Conservation (phyloP, 2,113 vertebrate genomes). For the Alouatta palliata region DNA sequence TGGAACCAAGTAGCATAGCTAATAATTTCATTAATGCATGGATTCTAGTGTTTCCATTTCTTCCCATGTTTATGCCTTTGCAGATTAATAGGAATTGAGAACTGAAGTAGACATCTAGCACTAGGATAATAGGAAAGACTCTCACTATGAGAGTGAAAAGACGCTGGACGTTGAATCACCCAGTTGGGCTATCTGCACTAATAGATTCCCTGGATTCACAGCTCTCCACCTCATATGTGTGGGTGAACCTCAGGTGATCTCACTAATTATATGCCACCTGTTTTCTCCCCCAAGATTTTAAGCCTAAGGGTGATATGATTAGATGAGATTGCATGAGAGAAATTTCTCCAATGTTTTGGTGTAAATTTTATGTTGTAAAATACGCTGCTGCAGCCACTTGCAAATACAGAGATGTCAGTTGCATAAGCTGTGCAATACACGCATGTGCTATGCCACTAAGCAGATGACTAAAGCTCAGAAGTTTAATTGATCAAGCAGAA, state of each 20-base stretch:
- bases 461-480: background rate
- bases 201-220: background rate
- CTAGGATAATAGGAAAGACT: background rate
- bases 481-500: constrained; percentile 29
- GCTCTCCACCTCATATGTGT: background rate
- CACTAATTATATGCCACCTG: background rate
- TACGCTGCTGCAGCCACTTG: background rate
- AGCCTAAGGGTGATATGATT: background rate
- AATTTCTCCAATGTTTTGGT: background rate
- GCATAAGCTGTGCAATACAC: background rate
- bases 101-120: background rate
- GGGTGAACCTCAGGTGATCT: background rate
- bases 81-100: background rate
- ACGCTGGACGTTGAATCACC: background rate
- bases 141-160: background rate
- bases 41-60: constrained; percentile 11
- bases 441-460: background rate
- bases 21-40: constrained; percentile 46
- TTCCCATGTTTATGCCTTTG: background rate
- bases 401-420: background rate
- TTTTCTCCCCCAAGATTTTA: background rate
- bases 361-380: constrained; percentile 7
- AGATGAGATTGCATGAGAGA: background rate
- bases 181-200: background rate
- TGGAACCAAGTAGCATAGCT: background rate